A percentile compares a stretch with the other conserved stretches of the same genome.
phyloP scores from a whole-genome alignment of 2,888 invertebrate genomes.

The Sinhomidia bicolor region DNA sequence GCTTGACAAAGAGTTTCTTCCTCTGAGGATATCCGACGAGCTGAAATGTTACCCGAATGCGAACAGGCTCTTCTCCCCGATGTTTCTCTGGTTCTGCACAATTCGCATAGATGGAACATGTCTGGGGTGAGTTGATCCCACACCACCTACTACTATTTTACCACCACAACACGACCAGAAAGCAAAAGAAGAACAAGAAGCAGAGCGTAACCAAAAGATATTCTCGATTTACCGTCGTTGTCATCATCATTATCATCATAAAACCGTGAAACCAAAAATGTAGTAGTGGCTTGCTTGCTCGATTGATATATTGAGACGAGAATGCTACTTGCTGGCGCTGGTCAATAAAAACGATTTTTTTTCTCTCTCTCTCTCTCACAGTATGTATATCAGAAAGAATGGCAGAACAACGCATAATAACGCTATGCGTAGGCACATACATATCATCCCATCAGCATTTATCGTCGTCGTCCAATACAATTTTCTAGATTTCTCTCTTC shows the following conservation, averaged over 20 bases:
- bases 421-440: too few relatives aligned
- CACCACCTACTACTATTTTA: conserved; percentile 8
- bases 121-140: conserved; percentile 4
- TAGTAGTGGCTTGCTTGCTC: too few relatives aligned
- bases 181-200: background rate
- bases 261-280: too few relatives aligned
- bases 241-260: too few relatives aligned
- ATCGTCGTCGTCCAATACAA: conserved; percentile 24
- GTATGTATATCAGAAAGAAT: too few relatives aligned
- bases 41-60: background rate
- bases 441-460: background rate
- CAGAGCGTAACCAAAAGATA: background rate
- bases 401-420: too few relatives aligned
- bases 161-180: background rate
- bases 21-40: background rate
- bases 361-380: too few relatives aligned
- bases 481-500: conserved; percentile 39
- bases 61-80: too few relatives aligned
- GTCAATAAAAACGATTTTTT: conserved; percentile 30
- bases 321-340: background rate
- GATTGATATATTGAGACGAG: too few relatives aligned
- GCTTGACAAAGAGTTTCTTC: background rate
- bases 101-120: conserved; percentile 32
- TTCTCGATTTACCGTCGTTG: background rate
- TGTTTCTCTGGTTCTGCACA: background rate